Conservation (phyloP, 2,113 vertebrate genomes). For the Ceyx cyanopectus region DNA sequence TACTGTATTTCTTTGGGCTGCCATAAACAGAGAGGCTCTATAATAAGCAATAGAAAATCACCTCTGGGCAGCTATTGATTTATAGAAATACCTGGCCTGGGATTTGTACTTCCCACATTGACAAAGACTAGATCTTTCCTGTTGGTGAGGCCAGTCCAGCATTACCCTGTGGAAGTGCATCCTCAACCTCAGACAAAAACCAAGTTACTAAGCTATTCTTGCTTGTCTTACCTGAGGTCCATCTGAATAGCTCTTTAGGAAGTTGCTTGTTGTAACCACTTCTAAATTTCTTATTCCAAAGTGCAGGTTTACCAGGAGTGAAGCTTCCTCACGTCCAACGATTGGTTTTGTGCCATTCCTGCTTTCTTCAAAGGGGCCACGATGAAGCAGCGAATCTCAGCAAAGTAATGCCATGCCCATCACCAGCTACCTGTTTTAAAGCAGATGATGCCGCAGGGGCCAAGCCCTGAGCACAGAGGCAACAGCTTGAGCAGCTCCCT, state of each 20-base stretch:
- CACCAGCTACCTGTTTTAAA: neutral
- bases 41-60: neutral
- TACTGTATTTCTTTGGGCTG: neutral
- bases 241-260: neutral
- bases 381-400: neutral
- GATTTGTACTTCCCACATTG: neutral
- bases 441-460: no score
- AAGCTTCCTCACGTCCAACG: neutral
- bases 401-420: neutral
- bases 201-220: neutral
- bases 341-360: neutral
- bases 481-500: no score
- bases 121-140: neutral
- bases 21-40: neutral
- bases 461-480: no score
- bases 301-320: neutral
- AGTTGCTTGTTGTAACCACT: neutral
- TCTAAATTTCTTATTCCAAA: neutral
- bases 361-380: neutral
- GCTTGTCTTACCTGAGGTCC: neutral
- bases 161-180: neutral
- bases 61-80: neutral
- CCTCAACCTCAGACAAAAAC: neutral
- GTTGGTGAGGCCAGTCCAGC: neutral
- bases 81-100: neutral